Evolutionary conservation across 2,797 vertebrate species (phyloP), one percentile per base, ranked within the genome.

Genomic region (Avahi laniger): DNA sequence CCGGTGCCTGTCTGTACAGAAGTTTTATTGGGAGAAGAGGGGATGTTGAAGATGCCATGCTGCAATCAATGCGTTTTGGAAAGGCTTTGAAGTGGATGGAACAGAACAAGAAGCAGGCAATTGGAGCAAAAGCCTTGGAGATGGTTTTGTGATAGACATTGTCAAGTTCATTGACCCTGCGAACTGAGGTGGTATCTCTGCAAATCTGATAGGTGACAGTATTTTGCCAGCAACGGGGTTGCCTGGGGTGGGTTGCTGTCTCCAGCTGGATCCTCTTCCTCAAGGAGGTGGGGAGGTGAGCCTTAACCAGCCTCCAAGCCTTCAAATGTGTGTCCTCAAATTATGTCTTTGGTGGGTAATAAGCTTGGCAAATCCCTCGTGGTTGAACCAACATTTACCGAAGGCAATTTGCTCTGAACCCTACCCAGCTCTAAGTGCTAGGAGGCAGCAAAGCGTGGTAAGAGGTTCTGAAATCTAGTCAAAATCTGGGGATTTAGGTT

Each of bases 331-430:
- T 38, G 14, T 20, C 84, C 50, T 73, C 50, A 4, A 0, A 15
- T 35, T 20, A 50, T 48, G 5, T 54, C 20, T 24, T 12, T 11
- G 59, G 38, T 14, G 46, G 10, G 52, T n/a, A 28, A n/a, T 35
- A 9, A 30, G 61, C 38, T 5, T 46, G 30, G 70, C 1, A 4
- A 4, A 24, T 57, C 13, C n/a, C 35, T 26, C 0, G 0, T 69
- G 52, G 50, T 15, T 24, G 50, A 65, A n/a, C 24, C 54, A 59
- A 6, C 30, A 2, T 17, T 59, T n/a, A 20, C 20, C 18, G 41
- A 38, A 67, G 57, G 26, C 76, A 15, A 7, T 48, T 69, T 70
- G 30, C 26, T 70, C 28, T 24, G 63, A 73, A 26, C 28, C 17
- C 24, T 20, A 22, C 33, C 30, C 14, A 26, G 22, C 41, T 12